Evolutionary conservation across 2,797 vertebrate genomes (phyloP).

Genomic region (Toxotes lorentzi): DNA sequence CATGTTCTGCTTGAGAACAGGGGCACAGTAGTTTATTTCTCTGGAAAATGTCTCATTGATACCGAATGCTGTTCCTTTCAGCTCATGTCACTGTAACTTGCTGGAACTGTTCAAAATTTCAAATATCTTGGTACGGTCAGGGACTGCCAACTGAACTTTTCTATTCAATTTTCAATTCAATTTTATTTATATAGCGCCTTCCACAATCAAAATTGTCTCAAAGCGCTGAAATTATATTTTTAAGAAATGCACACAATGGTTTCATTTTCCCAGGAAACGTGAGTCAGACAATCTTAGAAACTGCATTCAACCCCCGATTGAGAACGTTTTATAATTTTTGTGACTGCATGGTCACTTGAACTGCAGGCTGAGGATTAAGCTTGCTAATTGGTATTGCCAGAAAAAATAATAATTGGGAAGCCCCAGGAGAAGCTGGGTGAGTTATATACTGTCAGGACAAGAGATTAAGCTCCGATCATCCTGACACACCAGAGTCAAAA

Average conservation of each 20-base stretch:
- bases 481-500: background rate
- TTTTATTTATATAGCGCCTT: no score
- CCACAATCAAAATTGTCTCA: no score
- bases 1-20: no score
- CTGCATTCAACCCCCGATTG: no score
- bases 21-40: no score
- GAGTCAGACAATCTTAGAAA: background rate
- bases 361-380: background rate
- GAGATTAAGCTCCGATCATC: conserved; percentile 22
- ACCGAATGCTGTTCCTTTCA: no score
- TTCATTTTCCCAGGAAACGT: background rate
- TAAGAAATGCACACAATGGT: background rate
- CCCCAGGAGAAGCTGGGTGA: background rate
- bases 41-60: no score
- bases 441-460: conserved; percentile 14
- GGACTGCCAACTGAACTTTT: no score
- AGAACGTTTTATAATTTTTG: background rate
- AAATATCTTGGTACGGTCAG: background rate
- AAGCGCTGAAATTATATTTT: background rate
- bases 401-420: background rate
- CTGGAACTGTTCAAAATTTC: background rate
- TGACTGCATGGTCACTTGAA: background rate
- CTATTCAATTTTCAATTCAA: no score
- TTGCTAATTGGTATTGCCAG: background rate
- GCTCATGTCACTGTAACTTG: no score